These are phyloP conservation scores for Anhinga anhinga DNA, from an alignment of 2,113 vertebrate genomes.

Conservation along the genomic window DNA sequence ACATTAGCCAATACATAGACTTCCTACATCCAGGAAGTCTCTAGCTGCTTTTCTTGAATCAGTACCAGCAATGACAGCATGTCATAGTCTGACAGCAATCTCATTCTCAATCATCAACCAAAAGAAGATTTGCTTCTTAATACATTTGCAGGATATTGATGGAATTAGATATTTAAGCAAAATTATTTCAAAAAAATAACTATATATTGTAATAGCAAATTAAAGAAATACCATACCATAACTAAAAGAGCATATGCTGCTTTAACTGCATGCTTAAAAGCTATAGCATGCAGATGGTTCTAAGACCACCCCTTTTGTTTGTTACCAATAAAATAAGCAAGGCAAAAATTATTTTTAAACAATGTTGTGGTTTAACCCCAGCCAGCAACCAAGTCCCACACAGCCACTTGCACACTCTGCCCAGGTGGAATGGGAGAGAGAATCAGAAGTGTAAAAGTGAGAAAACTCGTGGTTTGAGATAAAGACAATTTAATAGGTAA, in stretches of 20 bases:
- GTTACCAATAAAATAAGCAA: background rate
- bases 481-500: too few relatives aligned
- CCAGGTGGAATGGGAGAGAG: too few relatives aligned
- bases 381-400: too few relatives aligned
- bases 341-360: background rate
- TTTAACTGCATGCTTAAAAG: background rate
- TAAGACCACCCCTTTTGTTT: background rate
- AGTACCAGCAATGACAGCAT: background rate
- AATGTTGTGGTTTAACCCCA: background rate
- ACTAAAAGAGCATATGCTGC: background rate
- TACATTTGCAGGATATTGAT: background rate
- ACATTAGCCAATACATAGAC: background rate
- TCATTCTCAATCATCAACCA: background rate
- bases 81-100: background rate
- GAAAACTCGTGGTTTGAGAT: too few relatives aligned
- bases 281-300: background rate
- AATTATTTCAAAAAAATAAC: background rate
- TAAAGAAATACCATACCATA: background rate
- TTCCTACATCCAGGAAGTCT: background rate
- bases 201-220: background rate
- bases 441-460: too few relatives aligned
- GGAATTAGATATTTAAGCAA: background rate
- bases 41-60: background rate
- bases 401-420: too few relatives aligned
- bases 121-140: background rate